Percentiles rank a stretch among this genome's conserved stretches.
Conservation (phyloP, 2,113 vertebrate species). For the Aleadryas rufinucha region DNA sequence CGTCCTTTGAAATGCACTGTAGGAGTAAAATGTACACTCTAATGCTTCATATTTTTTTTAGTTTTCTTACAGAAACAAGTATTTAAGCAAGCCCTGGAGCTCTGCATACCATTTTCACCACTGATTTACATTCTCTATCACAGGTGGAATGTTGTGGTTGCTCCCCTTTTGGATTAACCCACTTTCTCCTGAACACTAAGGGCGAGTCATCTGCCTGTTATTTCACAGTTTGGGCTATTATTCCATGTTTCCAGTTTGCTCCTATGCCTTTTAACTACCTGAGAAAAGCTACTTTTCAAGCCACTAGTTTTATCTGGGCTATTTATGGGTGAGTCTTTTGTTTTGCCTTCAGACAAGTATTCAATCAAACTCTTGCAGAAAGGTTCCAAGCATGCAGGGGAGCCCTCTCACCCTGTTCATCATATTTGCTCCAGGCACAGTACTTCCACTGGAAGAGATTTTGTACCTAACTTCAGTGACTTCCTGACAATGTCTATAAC, state of each 20-base stretch:
- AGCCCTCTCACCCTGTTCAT: not conserved
- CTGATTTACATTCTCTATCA: not conserved
- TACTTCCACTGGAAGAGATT: not conserved
- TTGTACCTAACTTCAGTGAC: not conserved
- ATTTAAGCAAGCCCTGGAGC: not conserved
- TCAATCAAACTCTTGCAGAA: not conserved
- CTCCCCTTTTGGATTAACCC: not conserved
- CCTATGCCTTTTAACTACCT: not conserved
- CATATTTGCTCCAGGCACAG: not conserved
- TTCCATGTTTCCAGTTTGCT: not conserved
- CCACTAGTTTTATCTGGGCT: not conserved
- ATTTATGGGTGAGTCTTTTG: not conserved
- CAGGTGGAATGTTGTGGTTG: not conserved
- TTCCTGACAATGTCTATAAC: not conserved
- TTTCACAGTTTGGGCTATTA: not conserved
- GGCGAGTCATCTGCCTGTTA: not conserved
- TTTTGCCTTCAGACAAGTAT: not conserved
- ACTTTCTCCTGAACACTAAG: not conserved
- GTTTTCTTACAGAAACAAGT: not conserved
- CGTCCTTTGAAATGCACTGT: not conserved
- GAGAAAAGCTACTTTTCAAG: not conserved
- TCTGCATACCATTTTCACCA: not conserved
- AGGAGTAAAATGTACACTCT: not conserved
- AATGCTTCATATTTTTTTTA: not conserved
- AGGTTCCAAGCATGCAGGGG: not conserved